phyloP scores from a whole-genome alignment of 1,140 invertebrate genomes.

The Scaptodrosophila lebanonensis region DNA sequence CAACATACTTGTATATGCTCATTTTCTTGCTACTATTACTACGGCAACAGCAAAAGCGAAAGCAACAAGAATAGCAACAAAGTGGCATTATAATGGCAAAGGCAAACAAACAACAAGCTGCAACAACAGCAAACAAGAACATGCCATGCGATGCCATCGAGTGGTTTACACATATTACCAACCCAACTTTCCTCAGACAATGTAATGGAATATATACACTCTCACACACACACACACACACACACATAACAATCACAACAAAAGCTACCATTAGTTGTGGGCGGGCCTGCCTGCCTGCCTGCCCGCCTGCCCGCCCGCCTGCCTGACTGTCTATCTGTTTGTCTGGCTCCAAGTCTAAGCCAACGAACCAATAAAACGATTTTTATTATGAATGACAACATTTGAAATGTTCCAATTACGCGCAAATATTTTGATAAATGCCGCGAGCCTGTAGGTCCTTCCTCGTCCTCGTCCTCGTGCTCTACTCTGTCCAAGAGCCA shows the following conservation, averaged over 20 bases:
- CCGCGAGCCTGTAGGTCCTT: neutral
- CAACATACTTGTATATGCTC: too few relatives aligned
- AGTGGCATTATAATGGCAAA: constrained; percentile 6
- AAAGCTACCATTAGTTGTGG: too few relatives aligned
- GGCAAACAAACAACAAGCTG: constrained; percentile 52
- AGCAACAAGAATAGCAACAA: constrained; percentile 14
- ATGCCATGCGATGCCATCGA: constrained; percentile 61
- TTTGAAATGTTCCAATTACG: constrained; percentile 73
- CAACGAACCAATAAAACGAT: constrained; percentile 49
- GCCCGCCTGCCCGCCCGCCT: too few relatives aligned
- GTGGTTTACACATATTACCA: constrained; percentile 58
- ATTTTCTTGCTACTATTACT: constrained; percentile 28
- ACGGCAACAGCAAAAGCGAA: constrained; percentile 2
- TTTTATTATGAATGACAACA: constrained; percentile 72
- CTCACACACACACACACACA: too few relatives aligned
- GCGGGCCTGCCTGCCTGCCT: too few relatives aligned
- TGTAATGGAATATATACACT: neutral
- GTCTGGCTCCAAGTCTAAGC: too few relatives aligned
- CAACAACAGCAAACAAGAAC: too few relatives aligned
- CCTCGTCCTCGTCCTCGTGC: too few relatives aligned
- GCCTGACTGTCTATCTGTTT: too few relatives aligned
- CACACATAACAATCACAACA: too few relatives aligned
- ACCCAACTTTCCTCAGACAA: constrained; percentile 11
- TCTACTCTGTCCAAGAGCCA: too few relatives aligned
- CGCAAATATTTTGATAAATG: constrained; percentile 63